Evolutionary conservation across 92 coral and sea anemone species (phyloP).

Genomic region (Porites rus): DNA sequence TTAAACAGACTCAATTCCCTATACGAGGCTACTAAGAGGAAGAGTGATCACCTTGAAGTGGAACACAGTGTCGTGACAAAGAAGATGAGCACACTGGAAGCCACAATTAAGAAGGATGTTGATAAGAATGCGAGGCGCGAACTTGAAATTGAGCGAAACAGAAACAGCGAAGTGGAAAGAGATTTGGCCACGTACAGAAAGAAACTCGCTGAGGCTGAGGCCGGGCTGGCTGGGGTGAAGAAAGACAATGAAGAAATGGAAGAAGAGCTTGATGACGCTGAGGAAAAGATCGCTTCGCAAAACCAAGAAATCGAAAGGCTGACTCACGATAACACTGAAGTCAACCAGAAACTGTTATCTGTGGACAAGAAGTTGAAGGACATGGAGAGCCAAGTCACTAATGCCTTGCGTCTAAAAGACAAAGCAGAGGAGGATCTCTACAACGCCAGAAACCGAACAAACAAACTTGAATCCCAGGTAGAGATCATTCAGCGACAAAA

Average conservation of each 20-base stretch:
- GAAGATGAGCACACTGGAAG: slow-evolving; percentile 78
- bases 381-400: slow-evolving; percentile 73
- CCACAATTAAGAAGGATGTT: slow-evolving; percentile 62
- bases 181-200: slow-evolving; percentile 76
- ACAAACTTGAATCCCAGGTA: slow-evolving; percentile 83
- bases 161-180: slow-evolving; percentile 78
- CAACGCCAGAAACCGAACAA: slow-evolving; percentile 69
- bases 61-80: slow-evolving; percentile 85
- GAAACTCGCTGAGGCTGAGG: slow-evolving; percentile 83
- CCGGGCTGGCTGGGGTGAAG: slow-evolving; percentile 65
- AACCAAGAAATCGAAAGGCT: slow-evolving; percentile 80
- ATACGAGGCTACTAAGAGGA: slow-evolving; percentile 78
- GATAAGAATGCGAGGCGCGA: slow-evolving; percentile 84
- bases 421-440: slow-evolving; percentile 81
- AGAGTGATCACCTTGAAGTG: slow-evolving; percentile 81
- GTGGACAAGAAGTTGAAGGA: slow-evolving; percentile 78
- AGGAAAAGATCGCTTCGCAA: slow-evolving; percentile 62
- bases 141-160: slow-evolving; percentile 77
- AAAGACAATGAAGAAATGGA: slow-evolving; percentile 93
- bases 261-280: slow-evolving; percentile 86
- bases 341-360: slow-evolving; percentile 44
- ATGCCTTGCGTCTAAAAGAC: slow-evolving; percentile 68
- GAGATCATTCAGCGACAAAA: slow-evolving; percentile 83
- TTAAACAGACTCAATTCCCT: slow-evolving; percentile 69
- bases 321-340: slow-evolving; percentile 65